Percentiles rank a stretch among this genome's conserved stretches.
phyloP scores from a whole-genome alignment of 2,797 vertebrate genomes.

The Champsocephalus gunnari region DNA sequence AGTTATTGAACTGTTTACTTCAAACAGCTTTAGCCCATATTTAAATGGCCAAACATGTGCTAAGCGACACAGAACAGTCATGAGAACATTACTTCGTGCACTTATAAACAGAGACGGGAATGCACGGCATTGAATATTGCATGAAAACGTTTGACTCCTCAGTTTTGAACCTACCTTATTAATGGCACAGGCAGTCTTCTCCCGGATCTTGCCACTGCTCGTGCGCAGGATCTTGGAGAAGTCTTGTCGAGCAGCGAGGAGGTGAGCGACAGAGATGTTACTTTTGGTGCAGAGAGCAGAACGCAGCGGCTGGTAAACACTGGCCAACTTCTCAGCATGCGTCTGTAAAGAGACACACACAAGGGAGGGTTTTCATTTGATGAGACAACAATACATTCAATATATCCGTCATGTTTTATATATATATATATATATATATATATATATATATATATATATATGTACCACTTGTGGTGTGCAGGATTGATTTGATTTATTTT shows the following conservation, averaged over 20 bases:
- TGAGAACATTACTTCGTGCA: neutral
- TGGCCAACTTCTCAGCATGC: constrained; percentile 91
- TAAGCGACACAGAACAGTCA: neutral
- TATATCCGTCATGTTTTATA: neutral
- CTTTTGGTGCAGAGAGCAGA: constrained; percentile 87
- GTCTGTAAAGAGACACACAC: constrained; percentile 74
- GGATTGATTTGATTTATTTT: neutral
- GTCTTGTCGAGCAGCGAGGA: constrained; percentile 94
- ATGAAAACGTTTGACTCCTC: neutral
- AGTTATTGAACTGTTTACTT: no score
- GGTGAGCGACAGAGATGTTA: constrained; percentile 90
- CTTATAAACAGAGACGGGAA: neutral
- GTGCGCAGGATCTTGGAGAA: constrained; percentile 96
- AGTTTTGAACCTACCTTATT: constrained; percentile 90
- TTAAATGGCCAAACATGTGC: neutral
- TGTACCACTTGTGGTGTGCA: neutral
- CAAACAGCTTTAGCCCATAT: neutral
- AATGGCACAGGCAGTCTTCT: constrained; percentile 96
- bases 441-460: no score
- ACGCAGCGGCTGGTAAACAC: constrained; percentile 94
- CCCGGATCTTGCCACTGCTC: constrained; percentile 93
- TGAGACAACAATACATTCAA: neutral
- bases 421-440: no score
- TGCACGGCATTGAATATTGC: no score
- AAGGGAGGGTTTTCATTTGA: neutral